A percentile compares a stretch with the other conserved stretches of the same genome.
Evolutionary conservation across 2,888 invertebrate genomes (phyloP).

Genomic region (Hedya salicella): DNA sequence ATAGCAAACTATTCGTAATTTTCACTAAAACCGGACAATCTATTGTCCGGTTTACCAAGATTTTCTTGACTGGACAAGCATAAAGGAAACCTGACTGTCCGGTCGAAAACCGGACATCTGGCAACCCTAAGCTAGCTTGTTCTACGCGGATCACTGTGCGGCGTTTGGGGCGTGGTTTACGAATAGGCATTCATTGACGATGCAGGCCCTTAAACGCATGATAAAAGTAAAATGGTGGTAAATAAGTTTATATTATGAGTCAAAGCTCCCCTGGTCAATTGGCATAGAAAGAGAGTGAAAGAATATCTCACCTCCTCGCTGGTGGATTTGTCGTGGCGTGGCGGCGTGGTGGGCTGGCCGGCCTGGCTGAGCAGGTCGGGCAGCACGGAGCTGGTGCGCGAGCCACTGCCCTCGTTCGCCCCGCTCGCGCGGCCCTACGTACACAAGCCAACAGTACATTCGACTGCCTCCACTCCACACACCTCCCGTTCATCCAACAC

Average conservation of each 20-base stretch:
- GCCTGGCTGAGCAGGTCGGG: slow-evolving; percentile 98
- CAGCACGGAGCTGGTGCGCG: slow-evolving; percentile 95
- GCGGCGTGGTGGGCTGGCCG: slow-evolving; percentile 92
- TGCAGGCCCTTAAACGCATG: too few relatives aligned
- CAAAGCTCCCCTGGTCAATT: slow-evolving; percentile 9
- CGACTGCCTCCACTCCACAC: background rate
- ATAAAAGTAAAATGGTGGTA: background rate
- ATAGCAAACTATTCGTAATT: too few relatives aligned
- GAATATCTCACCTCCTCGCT: slow-evolving; percentile 94
- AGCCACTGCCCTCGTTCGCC: slow-evolving; percentile 86
- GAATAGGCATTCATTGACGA: too few relatives aligned
- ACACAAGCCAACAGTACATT: slow-evolving; percentile 43
- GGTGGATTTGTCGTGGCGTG: slow-evolving; percentile 95
- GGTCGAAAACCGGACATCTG: too few relatives aligned
- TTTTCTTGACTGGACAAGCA: too few relatives aligned
- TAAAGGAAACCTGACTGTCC: too few relatives aligned
- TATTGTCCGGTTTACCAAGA: too few relatives aligned
- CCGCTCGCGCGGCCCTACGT: slow-evolving; percentile 76
- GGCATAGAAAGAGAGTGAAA: background rate
- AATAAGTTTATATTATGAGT: slow-evolving; percentile 2
- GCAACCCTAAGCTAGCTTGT: too few relatives aligned
- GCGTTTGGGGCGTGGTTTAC: too few relatives aligned
- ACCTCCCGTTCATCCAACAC: background rate
- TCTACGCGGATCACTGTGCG: too few relatives aligned
- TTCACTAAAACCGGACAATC: too few relatives aligned